Conservation (phyloP, 2,888 invertebrate genomes). For the Trichogramma dendrolimi region DNA sequence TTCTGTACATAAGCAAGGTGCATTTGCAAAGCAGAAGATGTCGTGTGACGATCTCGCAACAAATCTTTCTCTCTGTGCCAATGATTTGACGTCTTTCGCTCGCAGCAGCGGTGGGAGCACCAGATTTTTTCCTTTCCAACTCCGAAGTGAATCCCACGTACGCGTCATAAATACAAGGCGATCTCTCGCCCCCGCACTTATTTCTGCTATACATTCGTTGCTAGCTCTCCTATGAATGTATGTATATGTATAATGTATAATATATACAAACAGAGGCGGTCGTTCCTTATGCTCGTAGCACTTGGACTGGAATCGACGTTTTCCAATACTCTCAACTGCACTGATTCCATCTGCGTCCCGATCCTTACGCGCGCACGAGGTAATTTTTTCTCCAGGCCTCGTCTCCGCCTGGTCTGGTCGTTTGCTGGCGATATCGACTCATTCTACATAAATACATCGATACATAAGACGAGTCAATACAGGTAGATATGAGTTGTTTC, state of each 20-base stretch:
- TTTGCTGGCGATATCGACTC: constrained; percentile 4
- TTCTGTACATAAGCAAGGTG: too few species aligned
- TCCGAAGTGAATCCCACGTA: constrained; percentile 38
- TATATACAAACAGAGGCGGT: too few species aligned
- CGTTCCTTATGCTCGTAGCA: too few species aligned
- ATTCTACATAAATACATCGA: too few species aligned
- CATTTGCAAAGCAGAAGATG: constrained; percentile 21
- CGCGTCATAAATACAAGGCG: constrained; percentile 48
- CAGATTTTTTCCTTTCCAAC: not conserved
- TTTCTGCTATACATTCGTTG: constrained; percentile 8
- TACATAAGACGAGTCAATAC: too few species aligned
- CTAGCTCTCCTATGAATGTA: too few species aligned
- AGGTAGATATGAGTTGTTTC: too few species aligned
- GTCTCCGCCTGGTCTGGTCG: constrained; percentile 4
- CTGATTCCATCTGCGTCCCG: constrained; percentile 48
- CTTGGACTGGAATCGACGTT: constrained; percentile 35
- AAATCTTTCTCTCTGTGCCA: constrained; percentile 28
- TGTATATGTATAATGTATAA: too few species aligned
- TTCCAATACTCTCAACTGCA: constrained; percentile 49
- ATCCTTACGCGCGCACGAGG: constrained; percentile 8
- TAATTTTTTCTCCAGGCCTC: not conserved
- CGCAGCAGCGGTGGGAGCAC: constrained; percentile 8
- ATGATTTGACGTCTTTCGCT: not conserved
- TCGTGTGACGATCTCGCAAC: constrained; percentile 35
- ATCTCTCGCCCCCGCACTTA: constrained; percentile 26